phyloP scores from a whole-genome alignment of 2,797 vertebrate genomes.

The Cheirogaleus major region DNA sequence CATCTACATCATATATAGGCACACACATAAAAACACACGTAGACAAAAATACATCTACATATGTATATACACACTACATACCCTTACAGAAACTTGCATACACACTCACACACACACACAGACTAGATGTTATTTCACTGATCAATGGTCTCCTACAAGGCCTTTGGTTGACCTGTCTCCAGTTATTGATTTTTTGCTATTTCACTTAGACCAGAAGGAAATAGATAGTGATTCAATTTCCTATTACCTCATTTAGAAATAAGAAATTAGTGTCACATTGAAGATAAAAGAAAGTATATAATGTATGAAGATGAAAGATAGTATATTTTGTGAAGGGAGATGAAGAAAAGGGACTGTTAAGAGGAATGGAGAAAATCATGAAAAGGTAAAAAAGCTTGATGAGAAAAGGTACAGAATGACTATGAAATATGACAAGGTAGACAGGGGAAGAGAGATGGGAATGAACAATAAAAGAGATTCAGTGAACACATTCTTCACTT shows the following conservation, averaged over 20 bases:
- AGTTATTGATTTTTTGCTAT: constrained; percentile 67
- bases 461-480: constrained; percentile 32
- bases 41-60: background rate
- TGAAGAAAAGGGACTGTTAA: background rate
- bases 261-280: constrained; percentile 58
- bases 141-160: background rate
- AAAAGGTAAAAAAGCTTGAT: constrained; percentile 29
- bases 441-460: constrained; percentile 6
- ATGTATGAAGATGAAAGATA: constrained; percentile 58
- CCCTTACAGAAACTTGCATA: background rate
- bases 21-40: background rate
- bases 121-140: background rate
- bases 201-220: constrained; percentile 61
- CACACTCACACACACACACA: background rate
- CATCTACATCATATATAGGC: background rate
- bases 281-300: constrained; percentile 53
- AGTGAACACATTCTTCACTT: background rate
- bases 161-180: constrained; percentile 47
- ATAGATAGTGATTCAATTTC: constrained; percentile 59
- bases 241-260: constrained; percentile 62
- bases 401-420: constrained; percentile 46
- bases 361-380: constrained; percentile 39
- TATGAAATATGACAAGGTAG: constrained; percentile 53
- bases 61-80: background rate
- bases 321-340: constrained; percentile 35